Percentiles rank a stretch among this genome's conserved stretches.
Conservation (phyloP, 2,888 invertebrate genomes). For the Pandemis cinnamomeana region DNA sequence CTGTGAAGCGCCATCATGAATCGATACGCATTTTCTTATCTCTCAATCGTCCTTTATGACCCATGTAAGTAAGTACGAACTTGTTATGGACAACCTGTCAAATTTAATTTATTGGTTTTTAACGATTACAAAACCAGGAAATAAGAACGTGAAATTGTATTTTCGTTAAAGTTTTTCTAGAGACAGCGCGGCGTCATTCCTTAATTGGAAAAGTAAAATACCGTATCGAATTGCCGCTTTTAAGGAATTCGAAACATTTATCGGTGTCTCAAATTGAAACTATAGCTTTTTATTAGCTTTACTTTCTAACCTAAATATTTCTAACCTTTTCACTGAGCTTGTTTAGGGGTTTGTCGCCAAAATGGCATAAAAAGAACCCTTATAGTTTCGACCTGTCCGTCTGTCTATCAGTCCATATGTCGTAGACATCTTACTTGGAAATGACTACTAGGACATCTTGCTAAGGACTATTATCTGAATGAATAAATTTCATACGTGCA, state of each 20-base stretch:
- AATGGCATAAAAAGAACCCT: too few relatives aligned
- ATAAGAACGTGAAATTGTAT: background rate
- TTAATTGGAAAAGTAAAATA: slow-evolving; percentile 21
- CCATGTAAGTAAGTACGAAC: background rate
- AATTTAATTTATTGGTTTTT: background rate
- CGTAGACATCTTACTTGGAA: too few relatives aligned
- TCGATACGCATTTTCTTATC: too few relatives aligned
- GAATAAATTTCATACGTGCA: too few relatives aligned
- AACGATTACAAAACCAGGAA: background rate
- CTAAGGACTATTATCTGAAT: too few relatives aligned
- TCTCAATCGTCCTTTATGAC: background rate
- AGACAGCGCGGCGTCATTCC: background rate
- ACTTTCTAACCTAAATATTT: background rate
- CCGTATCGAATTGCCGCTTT: slow-evolving; percentile 21
- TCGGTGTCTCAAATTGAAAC: slow-evolving; percentile 3
- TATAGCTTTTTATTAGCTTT: slow-evolving; percentile 8
- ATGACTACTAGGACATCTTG: too few relatives aligned
- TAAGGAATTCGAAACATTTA: slow-evolving; percentile 20
- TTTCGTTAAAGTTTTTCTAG: background rate
- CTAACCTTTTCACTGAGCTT: too few relatives aligned
- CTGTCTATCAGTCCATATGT: too few relatives aligned
- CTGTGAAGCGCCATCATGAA: too few relatives aligned
- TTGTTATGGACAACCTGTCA: background rate
- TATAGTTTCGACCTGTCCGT: too few relatives aligned
- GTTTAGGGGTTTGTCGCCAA: too few relatives aligned